Evolutionary conservation across 2,797 vertebrate genomes (phyloP).

Genomic region (Chelmon rostratus): DNA sequence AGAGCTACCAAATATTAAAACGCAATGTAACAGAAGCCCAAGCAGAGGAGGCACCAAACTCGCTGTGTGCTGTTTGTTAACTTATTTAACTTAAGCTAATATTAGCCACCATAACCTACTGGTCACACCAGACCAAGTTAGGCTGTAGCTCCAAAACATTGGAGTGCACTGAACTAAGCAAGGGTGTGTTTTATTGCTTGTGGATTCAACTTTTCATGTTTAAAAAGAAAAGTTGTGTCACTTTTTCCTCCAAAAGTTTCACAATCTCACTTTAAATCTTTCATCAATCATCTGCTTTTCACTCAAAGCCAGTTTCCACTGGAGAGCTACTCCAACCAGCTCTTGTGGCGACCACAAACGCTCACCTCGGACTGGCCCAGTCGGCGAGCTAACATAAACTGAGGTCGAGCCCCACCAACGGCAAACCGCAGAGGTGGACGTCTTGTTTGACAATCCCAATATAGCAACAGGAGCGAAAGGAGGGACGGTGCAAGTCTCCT

Average conservation of each 20-base stretch:
- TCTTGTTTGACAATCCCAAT: slow-evolving; percentile 44
- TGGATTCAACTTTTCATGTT: neutral
- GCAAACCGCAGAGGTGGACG: slow-evolving; percentile 4
- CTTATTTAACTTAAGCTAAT: neutral
- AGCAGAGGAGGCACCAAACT: too few relatives aligned
- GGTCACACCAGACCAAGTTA: neutral
- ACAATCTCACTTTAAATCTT: neutral
- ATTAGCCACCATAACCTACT: neutral
- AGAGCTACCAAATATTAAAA: neutral
- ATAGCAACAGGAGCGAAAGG: slow-evolving; percentile 39
- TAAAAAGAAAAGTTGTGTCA: neutral
- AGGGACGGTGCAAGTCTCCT: slow-evolving; percentile 4
- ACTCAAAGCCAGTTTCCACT: neutral
- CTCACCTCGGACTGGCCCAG: slow-evolving; percentile 20
- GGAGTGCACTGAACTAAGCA: neutral
- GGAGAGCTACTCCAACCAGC: neutral
- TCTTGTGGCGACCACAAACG: neutral
- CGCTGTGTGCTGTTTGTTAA: too few relatives aligned
- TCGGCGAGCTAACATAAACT: slow-evolving; percentile 6
- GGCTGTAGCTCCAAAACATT: neutral
- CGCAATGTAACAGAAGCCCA: neutral
- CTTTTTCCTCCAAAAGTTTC: neutral
- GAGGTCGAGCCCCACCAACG: neutral
- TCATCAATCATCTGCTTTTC: neutral
- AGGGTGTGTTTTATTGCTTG: neutral